Evolutionary conservation across 2,797 vertebrate species (phyloP).

Genomic region (Danio kyathit): DNA sequence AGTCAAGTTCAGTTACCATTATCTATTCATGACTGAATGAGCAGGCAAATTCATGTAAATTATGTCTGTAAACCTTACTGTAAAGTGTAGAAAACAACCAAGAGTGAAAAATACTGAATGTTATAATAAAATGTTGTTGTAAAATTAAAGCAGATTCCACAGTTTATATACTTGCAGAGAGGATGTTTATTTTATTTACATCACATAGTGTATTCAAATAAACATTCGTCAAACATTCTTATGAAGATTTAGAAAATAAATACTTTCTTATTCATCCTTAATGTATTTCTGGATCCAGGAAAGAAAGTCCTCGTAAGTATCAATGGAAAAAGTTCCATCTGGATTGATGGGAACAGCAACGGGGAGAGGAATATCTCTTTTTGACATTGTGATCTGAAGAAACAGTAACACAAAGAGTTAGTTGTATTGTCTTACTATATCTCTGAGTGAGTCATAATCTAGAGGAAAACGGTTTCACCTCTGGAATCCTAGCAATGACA

Average conservation of each 20-base stretch:
- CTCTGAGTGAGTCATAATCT: neutral
- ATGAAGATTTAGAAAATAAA: neutral
- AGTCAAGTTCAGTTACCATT: too few relatives aligned
- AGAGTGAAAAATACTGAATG: neutral
- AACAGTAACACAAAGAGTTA: constrained; percentile 6
- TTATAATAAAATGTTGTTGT: neutral
- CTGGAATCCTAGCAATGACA: constrained; percentile 70
- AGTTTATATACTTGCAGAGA: neutral
- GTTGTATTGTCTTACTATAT: neutral
- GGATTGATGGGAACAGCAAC: constrained; percentile 69
- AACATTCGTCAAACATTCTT: neutral
- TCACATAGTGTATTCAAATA: neutral
- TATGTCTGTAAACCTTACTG: neutral
- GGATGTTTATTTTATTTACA: neutral
- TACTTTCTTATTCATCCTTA: neutral
- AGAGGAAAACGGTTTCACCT: constrained; percentile 55
- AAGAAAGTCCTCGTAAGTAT: constrained; percentile 1
- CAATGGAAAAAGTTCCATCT: constrained; percentile 43
- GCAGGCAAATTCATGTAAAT: neutral
- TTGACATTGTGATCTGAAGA: constrained; percentile 71
- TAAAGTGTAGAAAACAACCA: neutral
- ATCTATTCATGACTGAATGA: too few relatives aligned
- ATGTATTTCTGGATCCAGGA: neutral
- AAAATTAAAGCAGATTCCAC: neutral
- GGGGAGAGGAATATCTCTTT: constrained; percentile 63